Percentiles rank a stretch among this genome's conserved stretches.
These are phyloP conservation scores for Gambusia yucatana DNA, from an alignment of 2,797 vertebrate genomes.

Conservation along the genomic window DNA sequence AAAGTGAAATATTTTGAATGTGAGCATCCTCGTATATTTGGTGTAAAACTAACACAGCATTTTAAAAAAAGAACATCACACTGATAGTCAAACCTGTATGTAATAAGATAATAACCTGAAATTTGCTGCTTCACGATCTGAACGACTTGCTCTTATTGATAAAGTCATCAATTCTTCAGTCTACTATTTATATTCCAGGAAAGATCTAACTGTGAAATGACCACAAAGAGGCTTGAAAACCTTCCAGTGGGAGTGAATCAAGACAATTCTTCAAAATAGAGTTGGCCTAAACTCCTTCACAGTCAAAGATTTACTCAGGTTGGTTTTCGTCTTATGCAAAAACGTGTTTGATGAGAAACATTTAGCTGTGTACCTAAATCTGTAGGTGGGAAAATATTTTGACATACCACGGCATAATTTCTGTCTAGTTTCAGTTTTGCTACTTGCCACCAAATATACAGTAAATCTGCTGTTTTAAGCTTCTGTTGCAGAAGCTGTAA, in stretches of 20 bases:
- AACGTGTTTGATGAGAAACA: background rate
- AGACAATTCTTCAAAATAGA: background rate
- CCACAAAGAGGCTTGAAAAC: background rate
- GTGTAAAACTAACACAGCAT: background rate
- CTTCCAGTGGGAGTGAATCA: background rate
- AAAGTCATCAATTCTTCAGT: background rate
- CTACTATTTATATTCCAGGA: background rate
- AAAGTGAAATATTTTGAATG: background rate
- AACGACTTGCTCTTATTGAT: background rate
- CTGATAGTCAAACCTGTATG: background rate
- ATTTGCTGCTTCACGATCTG: background rate
- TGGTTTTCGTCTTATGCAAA: background rate
- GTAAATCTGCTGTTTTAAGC: slow-evolving; percentile 32
- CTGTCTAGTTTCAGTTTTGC: slow-evolving; percentile 8
- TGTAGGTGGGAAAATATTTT: background rate
- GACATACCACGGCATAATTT: background rate
- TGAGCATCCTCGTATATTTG: background rate
- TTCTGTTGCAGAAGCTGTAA: slow-evolving; percentile 34
- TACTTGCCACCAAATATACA: slow-evolving; percentile 20
- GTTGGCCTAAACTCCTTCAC: background rate
- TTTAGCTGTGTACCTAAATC: background rate
- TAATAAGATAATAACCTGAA: background rate
- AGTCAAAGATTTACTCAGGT: background rate
- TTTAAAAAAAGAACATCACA: background rate
- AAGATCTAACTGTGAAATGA: background rate